phyloP scores from a whole-genome alignment of 2,797 vertebrate genomes.

The Lepidocolaptes lacrymiger region DNA sequence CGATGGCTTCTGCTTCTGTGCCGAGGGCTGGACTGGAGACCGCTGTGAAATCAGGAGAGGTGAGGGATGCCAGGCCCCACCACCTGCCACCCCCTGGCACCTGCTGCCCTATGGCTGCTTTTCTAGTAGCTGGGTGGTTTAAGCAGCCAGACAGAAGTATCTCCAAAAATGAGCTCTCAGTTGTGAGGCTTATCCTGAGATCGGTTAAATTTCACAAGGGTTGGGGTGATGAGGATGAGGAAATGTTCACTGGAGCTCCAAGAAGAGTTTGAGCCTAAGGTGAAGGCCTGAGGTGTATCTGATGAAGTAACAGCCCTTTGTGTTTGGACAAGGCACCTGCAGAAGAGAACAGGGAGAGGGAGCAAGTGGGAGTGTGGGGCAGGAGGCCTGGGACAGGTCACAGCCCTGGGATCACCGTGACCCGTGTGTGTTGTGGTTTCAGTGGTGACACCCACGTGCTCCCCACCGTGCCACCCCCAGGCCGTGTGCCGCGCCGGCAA shows the following conservation, averaged over 20 bases:
- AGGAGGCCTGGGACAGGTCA: not conserved
- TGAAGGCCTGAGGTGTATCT: not conserved
- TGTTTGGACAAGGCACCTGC: not conserved
- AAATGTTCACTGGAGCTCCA: not conserved
- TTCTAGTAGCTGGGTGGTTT: not conserved
- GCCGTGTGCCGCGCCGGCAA: conserved; percentile 80
- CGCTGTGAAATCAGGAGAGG: conserved; percentile 83
- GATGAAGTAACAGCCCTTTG: not conserved
- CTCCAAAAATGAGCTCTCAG: not conserved
- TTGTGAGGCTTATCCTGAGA: not conserved
- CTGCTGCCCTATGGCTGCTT: accelerated
- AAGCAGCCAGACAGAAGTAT: not conserved
- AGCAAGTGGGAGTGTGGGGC: not conserved
- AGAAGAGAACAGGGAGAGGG: not conserved
- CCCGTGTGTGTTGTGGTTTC: not conserved
- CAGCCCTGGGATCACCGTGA: not conserved
- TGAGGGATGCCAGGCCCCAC: conserved; percentile 48
- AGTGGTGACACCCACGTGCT: conserved; percentile 81
- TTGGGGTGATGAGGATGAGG: not conserved
- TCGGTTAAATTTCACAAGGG: not conserved
- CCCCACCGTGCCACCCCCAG: conserved; percentile 82
- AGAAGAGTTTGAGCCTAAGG: not conserved
- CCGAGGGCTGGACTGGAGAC: conserved; percentile 84
- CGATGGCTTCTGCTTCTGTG: conserved; percentile 87
- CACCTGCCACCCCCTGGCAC: not conserved